phyloP scores from a whole-genome alignment of 1,140 invertebrate genomes.

The Conus ventricosus region DNA sequence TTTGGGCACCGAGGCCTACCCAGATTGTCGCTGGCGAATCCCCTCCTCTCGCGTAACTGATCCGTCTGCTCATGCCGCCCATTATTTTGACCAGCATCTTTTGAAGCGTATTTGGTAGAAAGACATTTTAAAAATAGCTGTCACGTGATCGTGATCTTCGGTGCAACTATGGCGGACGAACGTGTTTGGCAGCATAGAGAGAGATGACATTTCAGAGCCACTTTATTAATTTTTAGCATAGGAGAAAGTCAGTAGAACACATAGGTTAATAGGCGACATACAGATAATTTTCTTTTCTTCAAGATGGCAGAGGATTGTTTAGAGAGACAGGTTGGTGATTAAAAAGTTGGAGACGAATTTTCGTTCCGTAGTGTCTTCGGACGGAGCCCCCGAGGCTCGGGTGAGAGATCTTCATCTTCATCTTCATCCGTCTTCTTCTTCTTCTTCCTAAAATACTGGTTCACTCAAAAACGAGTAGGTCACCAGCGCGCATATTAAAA shows the following conservation, averaged over 20 bases:
- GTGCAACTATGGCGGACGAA: background rate
- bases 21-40: too few relatives aligned
- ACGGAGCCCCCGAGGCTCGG: background rate
- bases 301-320: slow-evolving; percentile 2
- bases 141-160: background rate
- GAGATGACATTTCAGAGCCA: background rate
- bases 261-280: background rate
- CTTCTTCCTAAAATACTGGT: too few relatives aligned
- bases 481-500: too few relatives aligned
- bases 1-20: too few relatives aligned
- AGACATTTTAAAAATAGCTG: slow-evolving; percentile 13
- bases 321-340: slow-evolving; percentile 1
- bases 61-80: background rate
- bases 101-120: background rate
- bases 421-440: background rate
- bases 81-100: background rate
- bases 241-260: too few relatives aligned
- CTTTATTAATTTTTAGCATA: background rate
- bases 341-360: background rate
- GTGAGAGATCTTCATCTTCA: background rate
- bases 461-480: too few relatives aligned
- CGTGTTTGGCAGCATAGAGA: background rate
- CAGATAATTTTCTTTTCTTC: background rate
- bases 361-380: too few relatives aligned
- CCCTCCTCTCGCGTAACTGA: background rate